phyloP scores from a whole-genome alignment of 2,888 invertebrate species.

The Prenolepis imparis region DNA sequence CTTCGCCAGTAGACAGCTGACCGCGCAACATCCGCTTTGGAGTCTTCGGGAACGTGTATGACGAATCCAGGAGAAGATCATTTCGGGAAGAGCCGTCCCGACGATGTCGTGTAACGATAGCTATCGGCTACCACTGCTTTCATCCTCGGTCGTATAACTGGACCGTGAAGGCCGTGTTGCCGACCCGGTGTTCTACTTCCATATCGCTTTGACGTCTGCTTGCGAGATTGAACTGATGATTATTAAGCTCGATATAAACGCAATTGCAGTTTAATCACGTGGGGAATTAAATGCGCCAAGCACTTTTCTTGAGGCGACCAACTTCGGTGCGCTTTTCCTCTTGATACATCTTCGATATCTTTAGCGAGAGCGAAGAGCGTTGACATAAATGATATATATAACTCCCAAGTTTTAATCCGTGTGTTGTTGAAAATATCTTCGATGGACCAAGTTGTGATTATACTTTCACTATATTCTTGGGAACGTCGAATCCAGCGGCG shows the following conservation, averaged over 20 bases:
- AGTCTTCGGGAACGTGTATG: neutral
- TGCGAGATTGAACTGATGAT: conserved; percentile 19
- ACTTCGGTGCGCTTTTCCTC: conserved; percentile 10
- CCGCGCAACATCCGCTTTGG: conserved; percentile 56
- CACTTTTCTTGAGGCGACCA: neutral
- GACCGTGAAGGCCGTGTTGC: conserved; percentile 41
- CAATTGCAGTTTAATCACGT: conserved; percentile 31
- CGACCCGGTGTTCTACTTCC: conserved; percentile 32
- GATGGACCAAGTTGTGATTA: conserved; percentile 2
- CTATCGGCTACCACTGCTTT: neutral
- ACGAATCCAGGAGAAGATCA: neutral
- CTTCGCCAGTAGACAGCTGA: conserved; percentile 61
- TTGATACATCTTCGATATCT: neutral
- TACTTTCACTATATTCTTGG: neutral
- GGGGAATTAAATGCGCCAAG: neutral
- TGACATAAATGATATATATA: conserved; percentile 27
- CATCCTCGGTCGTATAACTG: conserved; percentile 29
- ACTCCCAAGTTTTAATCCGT: neutral
- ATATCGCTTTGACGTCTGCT: neutral
- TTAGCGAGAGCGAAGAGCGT: neutral
- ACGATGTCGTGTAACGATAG: conserved; percentile 9
- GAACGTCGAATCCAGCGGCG: neutral
- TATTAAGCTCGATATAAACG: conserved; percentile 35
- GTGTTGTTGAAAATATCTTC: neutral
- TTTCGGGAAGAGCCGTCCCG: neutral